These are phyloP conservation scores for Argya squamiceps DNA, from an alignment of 2,797 vertebrate species.

Conservation along the genomic window DNA sequence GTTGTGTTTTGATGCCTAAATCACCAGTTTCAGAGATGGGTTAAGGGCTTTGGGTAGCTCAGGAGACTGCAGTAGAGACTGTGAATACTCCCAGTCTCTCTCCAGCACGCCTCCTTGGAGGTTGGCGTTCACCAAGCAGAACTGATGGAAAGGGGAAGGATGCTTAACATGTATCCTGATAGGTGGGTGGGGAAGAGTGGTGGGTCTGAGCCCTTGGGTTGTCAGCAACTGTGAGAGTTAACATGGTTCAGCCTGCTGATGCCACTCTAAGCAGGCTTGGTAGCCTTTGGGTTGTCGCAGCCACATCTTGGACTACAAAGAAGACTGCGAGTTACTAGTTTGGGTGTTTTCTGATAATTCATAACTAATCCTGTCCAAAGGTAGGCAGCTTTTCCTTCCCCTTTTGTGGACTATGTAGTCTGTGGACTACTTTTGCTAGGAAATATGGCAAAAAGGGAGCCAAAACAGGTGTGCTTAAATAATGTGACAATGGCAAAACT, in stretches of 20 bases:
- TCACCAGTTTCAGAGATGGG: rapidly evolving
- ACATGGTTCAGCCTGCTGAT: not conserved
- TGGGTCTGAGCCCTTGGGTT: not conserved
- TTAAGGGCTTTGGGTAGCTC: not conserved
- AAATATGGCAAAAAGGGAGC: not conserved
- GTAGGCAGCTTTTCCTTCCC: not conserved
- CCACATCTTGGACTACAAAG: not conserved
- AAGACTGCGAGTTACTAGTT: not conserved
- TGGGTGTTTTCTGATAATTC: not conserved
- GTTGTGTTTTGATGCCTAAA: not conserved
- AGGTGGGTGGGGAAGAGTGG: not conserved
- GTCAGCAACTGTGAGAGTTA: not conserved
- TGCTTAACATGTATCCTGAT: not conserved
- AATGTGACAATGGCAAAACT: not conserved
- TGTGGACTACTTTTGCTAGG: not conserved
- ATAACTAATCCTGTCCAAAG: not conserved
- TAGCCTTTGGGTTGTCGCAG: not conserved
- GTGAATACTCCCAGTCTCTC: not conserved
- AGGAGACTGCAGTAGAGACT: not conserved
- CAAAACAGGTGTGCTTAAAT: not conserved
- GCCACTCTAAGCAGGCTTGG: not conserved
- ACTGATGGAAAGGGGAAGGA: not conserved
- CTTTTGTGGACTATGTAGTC: not conserved
- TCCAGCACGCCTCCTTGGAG: not conserved
- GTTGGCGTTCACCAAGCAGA: not conserved